Conservation (phyloP, 1,140 invertebrate genomes). For the Drosophila watanabei region DNA sequence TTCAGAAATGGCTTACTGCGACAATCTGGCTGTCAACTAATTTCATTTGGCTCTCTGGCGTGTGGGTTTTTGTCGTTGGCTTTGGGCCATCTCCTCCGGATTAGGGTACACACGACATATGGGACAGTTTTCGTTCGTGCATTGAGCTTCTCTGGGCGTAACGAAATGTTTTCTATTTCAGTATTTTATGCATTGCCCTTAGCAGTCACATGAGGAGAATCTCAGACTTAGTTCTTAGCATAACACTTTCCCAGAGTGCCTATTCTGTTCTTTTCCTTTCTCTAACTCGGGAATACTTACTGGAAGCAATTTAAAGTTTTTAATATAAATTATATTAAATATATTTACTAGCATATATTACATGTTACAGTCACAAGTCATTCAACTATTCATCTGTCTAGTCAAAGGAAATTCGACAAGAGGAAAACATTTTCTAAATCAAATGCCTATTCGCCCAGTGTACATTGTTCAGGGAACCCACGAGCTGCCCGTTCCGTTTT, state of each 20-base stretch:
- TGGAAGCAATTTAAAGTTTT: not conserved
- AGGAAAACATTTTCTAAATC: not conserved
- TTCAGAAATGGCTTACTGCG: constrained; percentile 14
- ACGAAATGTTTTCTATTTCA: not conserved
- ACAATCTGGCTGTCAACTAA: constrained; percentile 75
- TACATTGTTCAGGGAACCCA: not conserved
- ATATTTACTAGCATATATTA: too few relatives aligned
- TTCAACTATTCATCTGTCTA: too few relatives aligned
- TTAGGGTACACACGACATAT: constrained; percentile 51
- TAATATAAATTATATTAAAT: too few relatives aligned
- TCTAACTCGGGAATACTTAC: too few relatives aligned
- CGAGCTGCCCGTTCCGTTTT: constrained; percentile 16
- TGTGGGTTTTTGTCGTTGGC: constrained; percentile 33
- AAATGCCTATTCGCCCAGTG: not conserved
- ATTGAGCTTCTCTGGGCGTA: constrained; percentile 10
- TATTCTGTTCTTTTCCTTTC: not conserved
- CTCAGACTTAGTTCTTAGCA: not conserved
- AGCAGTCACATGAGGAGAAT: not conserved
- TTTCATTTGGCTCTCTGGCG: constrained; percentile 55
- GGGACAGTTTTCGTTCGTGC: constrained; percentile 19
- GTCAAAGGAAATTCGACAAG: too few relatives aligned
- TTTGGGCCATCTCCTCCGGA: constrained; percentile 43
- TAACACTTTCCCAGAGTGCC: not conserved
- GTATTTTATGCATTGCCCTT: not conserved
- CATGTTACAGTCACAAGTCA: too few relatives aligned